Evolutionary conservation across 37 sponge, comb jelly and placozoan species (phyloP), one percentile per base, ranked within the genome.

Genomic region (Hormiphora californensis): DNA sequence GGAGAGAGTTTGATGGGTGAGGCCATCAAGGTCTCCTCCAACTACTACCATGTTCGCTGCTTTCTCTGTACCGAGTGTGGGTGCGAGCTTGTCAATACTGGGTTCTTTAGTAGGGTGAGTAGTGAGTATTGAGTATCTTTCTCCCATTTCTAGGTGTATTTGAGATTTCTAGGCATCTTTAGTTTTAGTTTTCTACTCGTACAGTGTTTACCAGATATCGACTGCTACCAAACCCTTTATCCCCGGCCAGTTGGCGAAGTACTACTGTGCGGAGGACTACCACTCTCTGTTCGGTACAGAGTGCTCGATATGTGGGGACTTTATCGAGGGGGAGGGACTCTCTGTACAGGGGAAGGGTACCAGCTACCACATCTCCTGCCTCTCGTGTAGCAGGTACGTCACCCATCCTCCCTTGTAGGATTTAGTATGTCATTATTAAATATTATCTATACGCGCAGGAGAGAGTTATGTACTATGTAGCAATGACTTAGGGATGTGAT

Each of bases 301-400:
- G 38, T 73, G 81, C 25, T 43, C 32, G 9, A 43, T 73, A 0
- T 73, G 81, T 40, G 46, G 43, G 12, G 43, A 73, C 27, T 73
- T 43, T 46, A 73, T 73, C 25, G 81, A 73, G 38, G 81, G 81
- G 23, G 81, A 73, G 46, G 81, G 81, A 39, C 81, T 73, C 23
- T 73, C 81, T 5, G 43, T 73, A 40, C 81, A 73, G 46, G 81
- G 81, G 28, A 73, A 73, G 81, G 81, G 81, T 1, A 73, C 40
- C 28, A 73, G 81, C 27, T 73, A 73, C 81, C 81, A 73, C 81
- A 73, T 73, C 21, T 73, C 81, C 21, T 73, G 81, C 38, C 81
- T 73, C 7, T 43, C 81, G 23, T 73, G 81, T 46, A 36, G 46
- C 81, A 73, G 43, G 81, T 73, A 34, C 7, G 5, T 59, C 7